Evolutionary conservation across 2,888 invertebrate species (phyloP).

Genomic region (Hirtodrosophila alboralis): DNA sequence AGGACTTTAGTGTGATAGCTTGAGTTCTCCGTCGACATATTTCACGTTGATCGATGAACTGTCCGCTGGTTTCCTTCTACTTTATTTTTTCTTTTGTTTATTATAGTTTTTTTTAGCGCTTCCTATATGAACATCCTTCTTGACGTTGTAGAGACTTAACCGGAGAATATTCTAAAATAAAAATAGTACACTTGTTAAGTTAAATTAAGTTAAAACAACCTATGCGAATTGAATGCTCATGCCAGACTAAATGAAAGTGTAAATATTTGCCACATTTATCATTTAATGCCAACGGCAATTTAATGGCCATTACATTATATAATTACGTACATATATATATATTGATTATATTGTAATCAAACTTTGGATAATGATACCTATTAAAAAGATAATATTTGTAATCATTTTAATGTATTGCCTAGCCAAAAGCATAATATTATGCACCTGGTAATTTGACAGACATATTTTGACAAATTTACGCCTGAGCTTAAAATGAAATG

Average conservation of each 20-base stretch:
- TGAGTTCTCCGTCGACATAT: constrained; percentile 79
- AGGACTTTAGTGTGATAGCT: constrained; percentile 61
- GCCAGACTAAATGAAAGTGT: not conserved
- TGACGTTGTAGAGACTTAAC: not conserved
- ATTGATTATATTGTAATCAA: constrained; percentile 2
- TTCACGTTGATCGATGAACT: constrained; percentile 62
- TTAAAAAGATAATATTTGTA: not conserved
- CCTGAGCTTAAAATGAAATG: too few relatives aligned
- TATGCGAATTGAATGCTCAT: too few relatives aligned
- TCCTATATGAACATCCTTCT: constrained; percentile 31
- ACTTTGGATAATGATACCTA: constrained; percentile 8
- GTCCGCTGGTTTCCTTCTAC: constrained; percentile 33
- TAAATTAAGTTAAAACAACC: constrained; percentile 1
- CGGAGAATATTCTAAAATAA: constrained; percentile 7
- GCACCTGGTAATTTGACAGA: not conserved
- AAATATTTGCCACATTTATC: constrained; percentile 11
- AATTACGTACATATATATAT: too few relatives aligned
- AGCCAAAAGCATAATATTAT: not conserved
- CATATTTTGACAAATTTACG: not conserved
- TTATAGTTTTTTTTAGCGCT: constrained; percentile 11
- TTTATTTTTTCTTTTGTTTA: constrained; percentile 18
- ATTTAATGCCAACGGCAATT: not conserved
- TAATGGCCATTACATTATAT: not conserved
- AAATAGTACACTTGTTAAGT: constrained; percentile 4
- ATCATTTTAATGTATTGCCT: constrained; percentile 7